Conservation (phyloP, 2,888 invertebrate species). For the Choreutis nemorana region DNA sequence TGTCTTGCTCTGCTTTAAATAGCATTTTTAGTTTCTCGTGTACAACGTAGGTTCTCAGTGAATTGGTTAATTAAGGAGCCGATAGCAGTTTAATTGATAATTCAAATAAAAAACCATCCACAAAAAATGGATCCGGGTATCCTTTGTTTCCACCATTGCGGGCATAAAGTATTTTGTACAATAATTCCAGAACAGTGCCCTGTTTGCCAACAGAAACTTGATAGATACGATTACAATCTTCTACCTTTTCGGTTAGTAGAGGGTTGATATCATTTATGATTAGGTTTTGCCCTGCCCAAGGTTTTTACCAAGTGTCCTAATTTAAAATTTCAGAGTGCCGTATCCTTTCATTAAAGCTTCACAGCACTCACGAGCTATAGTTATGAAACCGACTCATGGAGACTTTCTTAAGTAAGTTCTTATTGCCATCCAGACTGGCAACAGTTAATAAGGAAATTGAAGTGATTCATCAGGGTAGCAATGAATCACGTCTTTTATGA, state of each 20-base stretch:
- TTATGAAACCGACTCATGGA: slow-evolving; percentile 87
- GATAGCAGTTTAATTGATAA: slow-evolving; percentile 29
- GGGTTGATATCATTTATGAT: not conserved
- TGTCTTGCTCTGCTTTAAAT: slow-evolving; percentile 20
- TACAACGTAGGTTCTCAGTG: slow-evolving; percentile 12
- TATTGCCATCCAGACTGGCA: too few relatives aligned
- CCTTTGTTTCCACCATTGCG: slow-evolving; percentile 91
- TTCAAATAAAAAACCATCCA: too few relatives aligned
- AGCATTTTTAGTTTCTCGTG: slow-evolving; percentile 18
- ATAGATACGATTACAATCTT: slow-evolving; percentile 70
- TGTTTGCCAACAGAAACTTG: slow-evolving; percentile 70
- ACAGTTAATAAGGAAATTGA: too few relatives aligned
- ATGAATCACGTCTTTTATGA: slow-evolving; percentile 3
- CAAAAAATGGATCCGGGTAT: slow-evolving; percentile 84
- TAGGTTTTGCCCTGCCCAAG: slow-evolving; percentile 12
- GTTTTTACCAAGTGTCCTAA: slow-evolving; percentile 36
- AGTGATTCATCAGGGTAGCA: too few relatives aligned
- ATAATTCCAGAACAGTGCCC: slow-evolving; percentile 81
- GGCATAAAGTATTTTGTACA: slow-evolving; percentile 83
- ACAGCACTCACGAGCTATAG: slow-evolving; percentile 81
- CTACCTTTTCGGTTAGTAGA: slow-evolving; percentile 76
- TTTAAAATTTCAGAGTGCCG: slow-evolving; percentile 71
- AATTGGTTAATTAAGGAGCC: slow-evolving; percentile 11
- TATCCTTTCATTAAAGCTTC: slow-evolving; percentile 87
- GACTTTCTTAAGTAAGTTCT: slow-evolving; percentile 83